These are phyloP conservation scores for Tenebrosternarchus preto DNA, from an alignment of 2,113 vertebrate species.

Conservation along the genomic window DNA sequence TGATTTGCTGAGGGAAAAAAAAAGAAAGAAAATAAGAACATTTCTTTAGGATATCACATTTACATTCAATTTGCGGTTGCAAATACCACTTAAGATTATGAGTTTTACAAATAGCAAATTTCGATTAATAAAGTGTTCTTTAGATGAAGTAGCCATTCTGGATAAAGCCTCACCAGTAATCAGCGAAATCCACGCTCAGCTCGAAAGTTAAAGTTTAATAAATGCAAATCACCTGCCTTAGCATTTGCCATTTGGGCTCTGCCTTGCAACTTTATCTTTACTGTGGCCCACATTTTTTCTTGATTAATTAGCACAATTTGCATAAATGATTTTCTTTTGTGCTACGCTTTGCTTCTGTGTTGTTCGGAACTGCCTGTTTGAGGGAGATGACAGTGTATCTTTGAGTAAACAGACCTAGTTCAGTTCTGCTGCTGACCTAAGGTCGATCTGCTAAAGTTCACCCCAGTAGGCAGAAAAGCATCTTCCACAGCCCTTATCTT, in stretches of 20 bases:
- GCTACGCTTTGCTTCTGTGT: conserved; percentile 34
- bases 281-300: conserved; percentile 40
- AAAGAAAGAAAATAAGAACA: not conserved
- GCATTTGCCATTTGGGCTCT: conserved; percentile 54
- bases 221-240: conserved; percentile 69
- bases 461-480: too few species aligned
- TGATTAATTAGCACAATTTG: conserved; percentile 53
- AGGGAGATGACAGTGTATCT: conserved; percentile 22
- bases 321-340: conserved; percentile 55
- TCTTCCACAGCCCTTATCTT: too few species aligned
- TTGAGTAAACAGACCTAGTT: not conserved
- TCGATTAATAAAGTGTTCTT: conserved; percentile 69
- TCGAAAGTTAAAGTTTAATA: conserved; percentile 72
- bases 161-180: conserved; percentile 65
- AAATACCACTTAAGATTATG: conserved; percentile 50
- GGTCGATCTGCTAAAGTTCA: too few species aligned
- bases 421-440: not conserved
- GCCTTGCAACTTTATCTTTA: conserved; percentile 50
- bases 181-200: conserved; percentile 60
- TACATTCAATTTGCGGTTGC: conserved; percentile 44
- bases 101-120: conserved; percentile 64
- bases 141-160: conserved; percentile 62
- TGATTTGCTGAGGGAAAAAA: conserved; percentile 35
- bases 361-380: conserved; percentile 24
- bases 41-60: conserved; percentile 39